Percentiles rank a stretch among this genome's conserved stretches.
phyloP scores from a whole-genome alignment of 2,113 vertebrate species.

The Xiphorhynchus elegans region DNA sequence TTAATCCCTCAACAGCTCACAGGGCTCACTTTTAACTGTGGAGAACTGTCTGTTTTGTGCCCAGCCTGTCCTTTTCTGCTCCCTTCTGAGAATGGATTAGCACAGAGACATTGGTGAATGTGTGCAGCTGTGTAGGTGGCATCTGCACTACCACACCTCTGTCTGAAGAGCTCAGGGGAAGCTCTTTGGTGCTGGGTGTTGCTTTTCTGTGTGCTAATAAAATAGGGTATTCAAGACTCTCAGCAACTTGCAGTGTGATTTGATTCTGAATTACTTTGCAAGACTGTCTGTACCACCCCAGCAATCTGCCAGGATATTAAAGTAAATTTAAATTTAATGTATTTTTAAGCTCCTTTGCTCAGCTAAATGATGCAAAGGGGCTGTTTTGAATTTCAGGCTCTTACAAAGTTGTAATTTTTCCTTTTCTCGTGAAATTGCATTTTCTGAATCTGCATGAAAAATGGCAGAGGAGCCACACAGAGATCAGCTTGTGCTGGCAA shows the following conservation, averaged over 20 bases:
- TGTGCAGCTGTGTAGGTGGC: background rate
- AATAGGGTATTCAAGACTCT: background rate
- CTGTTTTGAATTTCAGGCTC: slow-evolving; percentile 14
- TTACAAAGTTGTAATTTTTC: background rate
- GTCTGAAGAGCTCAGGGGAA: background rate
- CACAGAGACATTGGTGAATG: background rate
- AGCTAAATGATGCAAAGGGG: background rate
- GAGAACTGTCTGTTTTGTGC: background rate
- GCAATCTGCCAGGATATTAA: background rate
- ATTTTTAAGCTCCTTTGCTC: slow-evolving; percentile 28
- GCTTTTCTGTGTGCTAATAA: background rate
- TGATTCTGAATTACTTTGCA: background rate
- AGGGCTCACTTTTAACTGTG: background rate
- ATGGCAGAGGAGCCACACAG: background rate
- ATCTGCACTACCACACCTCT: background rate
- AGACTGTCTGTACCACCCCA: background rate
- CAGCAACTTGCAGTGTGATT: background rate
- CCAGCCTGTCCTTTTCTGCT: background rate
- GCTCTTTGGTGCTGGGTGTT: background rate
- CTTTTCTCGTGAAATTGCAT: slow-evolving; percentile 13
- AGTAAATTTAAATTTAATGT: slow-evolving; percentile 24
- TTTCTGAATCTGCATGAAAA: slow-evolving; percentile 58
- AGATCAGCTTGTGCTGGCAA: slow-evolving; percentile 21
- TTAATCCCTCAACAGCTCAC: background rate
- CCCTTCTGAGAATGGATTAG: background rate